Percentiles rank a stretch among this genome's conserved stretches.
phyloP scores from a whole-genome alignment of 2,797 vertebrate genomes.

The Hyperoplus lanceolatus region DNA sequence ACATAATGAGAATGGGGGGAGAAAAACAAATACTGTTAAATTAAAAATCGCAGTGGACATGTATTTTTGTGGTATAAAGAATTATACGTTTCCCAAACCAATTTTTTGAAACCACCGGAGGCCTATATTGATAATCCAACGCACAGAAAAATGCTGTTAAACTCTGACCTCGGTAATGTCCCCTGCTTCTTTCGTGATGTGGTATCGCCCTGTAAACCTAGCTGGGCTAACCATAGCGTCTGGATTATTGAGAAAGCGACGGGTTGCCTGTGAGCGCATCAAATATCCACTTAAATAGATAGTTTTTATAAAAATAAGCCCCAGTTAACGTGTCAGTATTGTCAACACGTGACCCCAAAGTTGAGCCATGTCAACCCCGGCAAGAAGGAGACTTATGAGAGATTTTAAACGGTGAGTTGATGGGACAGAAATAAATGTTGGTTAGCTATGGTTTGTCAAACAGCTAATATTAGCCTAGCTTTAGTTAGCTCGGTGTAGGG shows the following conservation, averaged over 20 bases:
- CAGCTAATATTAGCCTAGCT: slow-evolving; percentile 69
- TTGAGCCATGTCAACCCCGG: slow-evolving; percentile 93
- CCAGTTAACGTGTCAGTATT: background rate
- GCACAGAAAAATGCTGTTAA: background rate
- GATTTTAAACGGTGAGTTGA: slow-evolving; percentile 95
- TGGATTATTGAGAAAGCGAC: slow-evolving; percentile 52
- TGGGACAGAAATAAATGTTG: slow-evolving; percentile 28
- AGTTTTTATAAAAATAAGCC: slow-evolving; percentile 6
- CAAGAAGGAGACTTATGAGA: slow-evolving; percentile 96
- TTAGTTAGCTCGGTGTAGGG: slow-evolving; percentile 21
- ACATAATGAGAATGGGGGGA: background rate
- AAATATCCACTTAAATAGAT: slow-evolving; percentile 31
- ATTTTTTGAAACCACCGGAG: rapidly evolving
- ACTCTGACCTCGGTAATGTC: rapidly evolving
- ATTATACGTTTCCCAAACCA: no score
- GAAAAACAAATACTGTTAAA: rapidly evolving
- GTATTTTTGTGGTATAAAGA: rapidly evolving
- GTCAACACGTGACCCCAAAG: slow-evolving; percentile 10
- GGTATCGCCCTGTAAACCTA: slow-evolving; percentile 71
- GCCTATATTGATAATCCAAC: rapidly evolving
- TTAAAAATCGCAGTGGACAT: background rate
- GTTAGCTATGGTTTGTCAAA: slow-evolving; percentile 62
- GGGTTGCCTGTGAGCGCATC: slow-evolving; percentile 35
- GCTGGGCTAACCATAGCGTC: slow-evolving; percentile 42
- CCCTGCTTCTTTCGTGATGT: slow-evolving; percentile 5